Evolutionary conservation across 2,797 vertebrate genomes (phyloP).

Genomic region (Lithobates sylvaticus): DNA sequence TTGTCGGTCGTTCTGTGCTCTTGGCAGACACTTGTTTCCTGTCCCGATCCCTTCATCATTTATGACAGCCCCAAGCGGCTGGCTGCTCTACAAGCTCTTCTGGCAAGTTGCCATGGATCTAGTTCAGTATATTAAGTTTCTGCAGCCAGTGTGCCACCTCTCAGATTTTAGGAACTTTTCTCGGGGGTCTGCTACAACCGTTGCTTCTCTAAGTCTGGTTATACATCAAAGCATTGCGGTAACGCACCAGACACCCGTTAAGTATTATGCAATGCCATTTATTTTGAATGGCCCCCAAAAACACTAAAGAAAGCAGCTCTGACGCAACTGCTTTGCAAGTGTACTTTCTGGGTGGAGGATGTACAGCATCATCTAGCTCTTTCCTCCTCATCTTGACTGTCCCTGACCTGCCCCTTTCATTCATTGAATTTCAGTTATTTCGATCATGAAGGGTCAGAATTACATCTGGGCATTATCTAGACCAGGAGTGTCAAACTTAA

Average conservation of each 20-base stretch:
- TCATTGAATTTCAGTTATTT: no score
- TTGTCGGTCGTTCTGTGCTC: conserved; percentile 62
- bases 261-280: no score
- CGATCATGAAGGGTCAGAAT: no score
- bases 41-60: conserved; percentile 18
- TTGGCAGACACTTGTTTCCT: conserved; percentile 11
- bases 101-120: not conserved
- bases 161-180: not conserved
- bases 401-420: no score
- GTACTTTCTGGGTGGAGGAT: no score
- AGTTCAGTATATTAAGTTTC: not conserved
- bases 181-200: not conserved
- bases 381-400: no score
- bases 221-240: not conserved
- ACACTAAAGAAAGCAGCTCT: no score
- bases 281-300: no score
- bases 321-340: no score
- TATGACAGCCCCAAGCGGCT: conserved; percentile 15
- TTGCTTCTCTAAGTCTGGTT: not conserved
- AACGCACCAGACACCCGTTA: not conserved
- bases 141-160: not conserved
- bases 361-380: no score
- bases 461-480: no score
- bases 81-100: not conserved
- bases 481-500: no score